Base-by-base conservation (phyloP, 2,888 invertebrate genomes). In the Netelia melanura region DNA sequence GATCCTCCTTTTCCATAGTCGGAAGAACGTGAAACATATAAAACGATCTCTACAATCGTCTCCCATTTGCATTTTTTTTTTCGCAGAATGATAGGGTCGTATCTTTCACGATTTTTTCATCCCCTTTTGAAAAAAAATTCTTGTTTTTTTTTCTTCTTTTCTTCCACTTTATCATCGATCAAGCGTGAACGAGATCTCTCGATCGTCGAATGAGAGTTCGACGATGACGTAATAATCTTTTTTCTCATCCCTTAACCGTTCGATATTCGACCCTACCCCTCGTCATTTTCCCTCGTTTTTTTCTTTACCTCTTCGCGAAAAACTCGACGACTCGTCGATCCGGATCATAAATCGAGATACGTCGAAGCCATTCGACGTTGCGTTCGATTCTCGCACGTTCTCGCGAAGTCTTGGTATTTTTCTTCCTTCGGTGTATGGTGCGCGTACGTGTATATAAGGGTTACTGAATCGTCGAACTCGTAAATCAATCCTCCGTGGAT, bases 401-500 rank as follows among this genome's bases (percentile, higher is more conserved):
- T 64, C 62, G 56, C 52, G 44, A 75, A 78, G 44, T 62, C 64
- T 38, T 48, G 30, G 44, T 48, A 62, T 70, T 65, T 65, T 67
- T 30, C 43, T 58, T 30, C 65, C 65, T 43, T 58, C 43, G 30
- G 6, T 10, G 61, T 25, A 61, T 64, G 21, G 21, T 21, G 21
- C 21, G 21, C 21, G 68, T 52, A 43, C 43, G 56, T 3, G 70
- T 58, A 54, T 56, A 65, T 56, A 75, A 71, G 44, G 38, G 81
- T 54, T 75, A 10, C 61, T 85, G 80, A 80, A 85, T 80, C 80
- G 78, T 72, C 68, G 56, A 76, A 67, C 74, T 86, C 86, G 84
- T 87, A 84, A 87, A 87, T 87, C 85, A 87, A 85, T 87, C 80
- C 85, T 76, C 52, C 72, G 64, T 74, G 81, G 86, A 87, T 87